Conservation (phyloP, 2,113 vertebrate genomes). For the Cynocephalus volans region DNA sequence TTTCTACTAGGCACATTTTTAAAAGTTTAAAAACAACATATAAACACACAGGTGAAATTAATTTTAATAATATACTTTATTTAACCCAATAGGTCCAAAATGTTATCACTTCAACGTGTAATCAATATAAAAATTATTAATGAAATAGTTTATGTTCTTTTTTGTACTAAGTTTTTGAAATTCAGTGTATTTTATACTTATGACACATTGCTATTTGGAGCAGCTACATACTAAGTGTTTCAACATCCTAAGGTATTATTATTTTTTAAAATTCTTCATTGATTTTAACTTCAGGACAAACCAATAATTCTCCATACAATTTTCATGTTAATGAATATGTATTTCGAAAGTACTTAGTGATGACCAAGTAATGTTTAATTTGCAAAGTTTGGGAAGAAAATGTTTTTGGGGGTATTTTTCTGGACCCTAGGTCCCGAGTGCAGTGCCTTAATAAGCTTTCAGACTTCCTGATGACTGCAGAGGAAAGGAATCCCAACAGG, state of each 20-base stretch:
- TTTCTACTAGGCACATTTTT: background rate
- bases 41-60: background rate
- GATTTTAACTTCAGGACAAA: background rate
- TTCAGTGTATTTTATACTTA: background rate
- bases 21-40: background rate
- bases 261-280: background rate
- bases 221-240: background rate
- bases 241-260: background rate
- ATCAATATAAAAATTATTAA: background rate
- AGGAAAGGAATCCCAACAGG: background rate
- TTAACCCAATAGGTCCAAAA: background rate
- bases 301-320: background rate
- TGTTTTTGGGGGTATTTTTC: background rate
- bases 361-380: background rate
- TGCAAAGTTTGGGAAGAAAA: background rate
- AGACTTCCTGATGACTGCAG: background rate
- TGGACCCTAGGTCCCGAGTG: background rate
- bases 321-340: background rate
- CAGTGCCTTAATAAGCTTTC: background rate
- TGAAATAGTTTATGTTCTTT: background rate
- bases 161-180: background rate
- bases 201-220: background rate
- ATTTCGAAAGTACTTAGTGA: background rate
- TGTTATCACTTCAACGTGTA: background rate
- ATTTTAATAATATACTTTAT: slow-evolving; percentile 9